phyloP scores from a whole-genome alignment of 1,140 invertebrate genomes.

The Maniola jurtina region DNA sequence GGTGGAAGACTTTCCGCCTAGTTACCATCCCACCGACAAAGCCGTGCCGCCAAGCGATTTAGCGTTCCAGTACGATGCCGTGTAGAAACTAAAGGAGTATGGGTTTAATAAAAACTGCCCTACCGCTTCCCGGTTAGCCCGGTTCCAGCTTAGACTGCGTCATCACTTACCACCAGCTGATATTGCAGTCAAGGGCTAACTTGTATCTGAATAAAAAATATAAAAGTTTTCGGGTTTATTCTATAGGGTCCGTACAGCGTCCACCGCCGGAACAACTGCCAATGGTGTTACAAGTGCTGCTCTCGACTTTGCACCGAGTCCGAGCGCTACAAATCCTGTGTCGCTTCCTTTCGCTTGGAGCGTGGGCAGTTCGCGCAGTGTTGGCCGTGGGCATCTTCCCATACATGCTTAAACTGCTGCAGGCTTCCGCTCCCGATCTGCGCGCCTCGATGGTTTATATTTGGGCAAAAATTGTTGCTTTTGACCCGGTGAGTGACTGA shows the following conservation, averaged over 20 bases:
- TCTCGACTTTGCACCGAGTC: slow-evolving; percentile 97
- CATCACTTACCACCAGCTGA: too few relatives aligned
- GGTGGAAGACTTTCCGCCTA: too few relatives aligned
- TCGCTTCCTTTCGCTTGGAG: slow-evolving; percentile 96
- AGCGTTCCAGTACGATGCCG: too few relatives aligned
- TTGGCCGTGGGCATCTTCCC: slow-evolving; percentile 99
- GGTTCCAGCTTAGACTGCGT: too few relatives aligned
- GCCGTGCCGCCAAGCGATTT: too few relatives aligned
- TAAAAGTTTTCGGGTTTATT: neutral
- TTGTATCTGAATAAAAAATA: too few relatives aligned
- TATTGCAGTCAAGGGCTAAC: too few relatives aligned
- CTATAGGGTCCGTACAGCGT: slow-evolving; percentile 16
- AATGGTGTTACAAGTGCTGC: slow-evolving; percentile 97
- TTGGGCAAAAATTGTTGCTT: slow-evolving; percentile 99
- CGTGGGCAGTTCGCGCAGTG: slow-evolving; percentile 97
- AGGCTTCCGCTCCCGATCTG: slow-evolving; percentile 95
- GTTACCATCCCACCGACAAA: too few relatives aligned
- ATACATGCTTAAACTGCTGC: slow-evolving; percentile 97
- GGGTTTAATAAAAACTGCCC: too few relatives aligned
- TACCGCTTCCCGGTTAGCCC: too few relatives aligned
- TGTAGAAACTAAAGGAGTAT: too few relatives aligned
- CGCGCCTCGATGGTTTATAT: slow-evolving; percentile 97
- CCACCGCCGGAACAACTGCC: slow-evolving; percentile 97
- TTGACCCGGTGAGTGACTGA: slow-evolving; percentile 88
- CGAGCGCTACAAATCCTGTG: slow-evolving; percentile 96